phyloP scores from a whole-genome alignment of 2,797 vertebrate species.

The Myiotriccus ornatus region DNA sequence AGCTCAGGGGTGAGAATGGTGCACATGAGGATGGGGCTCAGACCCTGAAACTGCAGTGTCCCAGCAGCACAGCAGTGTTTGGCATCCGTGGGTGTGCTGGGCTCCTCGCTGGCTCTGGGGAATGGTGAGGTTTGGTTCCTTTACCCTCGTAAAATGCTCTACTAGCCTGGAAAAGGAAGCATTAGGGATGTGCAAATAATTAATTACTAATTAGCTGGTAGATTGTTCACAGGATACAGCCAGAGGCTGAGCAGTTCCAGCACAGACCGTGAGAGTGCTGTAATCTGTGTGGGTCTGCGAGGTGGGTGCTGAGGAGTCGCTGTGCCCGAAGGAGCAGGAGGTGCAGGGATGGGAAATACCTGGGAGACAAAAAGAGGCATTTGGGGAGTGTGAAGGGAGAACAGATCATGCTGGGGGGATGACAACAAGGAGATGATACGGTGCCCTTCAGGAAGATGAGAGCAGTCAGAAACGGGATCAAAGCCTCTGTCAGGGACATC shows the following conservation, averaged over 20 bases:
- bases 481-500: not conserved
- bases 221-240: not conserved
- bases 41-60: not conserved
- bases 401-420: not conserved
- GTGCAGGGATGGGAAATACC: not conserved
- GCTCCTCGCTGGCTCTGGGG: rapidly evolving
- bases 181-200: not conserved
- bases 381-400: not conserved
- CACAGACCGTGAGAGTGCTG: rapidly evolving
- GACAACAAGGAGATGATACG: not conserved
- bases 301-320: not conserved
- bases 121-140: not conserved
- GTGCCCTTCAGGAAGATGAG: not conserved
- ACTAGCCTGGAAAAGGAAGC: not conserved
- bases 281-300: rapidly evolving
- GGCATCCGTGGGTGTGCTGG: rapidly evolving
- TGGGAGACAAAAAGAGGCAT: not conserved
- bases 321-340: not conserved
- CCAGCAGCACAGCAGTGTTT: not conserved
- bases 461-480: not conserved
- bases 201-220: conserved; percentile 21
- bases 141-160: not conserved
- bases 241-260: not conserved
- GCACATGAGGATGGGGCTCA: rapidly evolving
- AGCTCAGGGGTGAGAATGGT: not conserved